Evolutionary conservation across 2,888 invertebrate species (phyloP).

Genomic region (Callyntrura guangdongensis): DNA sequence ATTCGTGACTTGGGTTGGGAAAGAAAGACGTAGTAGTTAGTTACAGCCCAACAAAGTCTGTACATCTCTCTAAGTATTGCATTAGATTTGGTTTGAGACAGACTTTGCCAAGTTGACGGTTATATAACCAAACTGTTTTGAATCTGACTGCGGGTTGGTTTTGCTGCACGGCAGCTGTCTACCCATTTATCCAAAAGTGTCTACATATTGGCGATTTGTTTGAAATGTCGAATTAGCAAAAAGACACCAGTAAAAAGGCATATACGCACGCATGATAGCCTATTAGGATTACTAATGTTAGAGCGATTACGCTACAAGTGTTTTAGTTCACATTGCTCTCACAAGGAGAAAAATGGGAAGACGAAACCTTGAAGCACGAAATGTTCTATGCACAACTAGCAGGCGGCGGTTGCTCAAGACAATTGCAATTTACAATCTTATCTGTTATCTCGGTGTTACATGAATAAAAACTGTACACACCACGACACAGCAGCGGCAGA

Average conservation of each 20-base stretch:
- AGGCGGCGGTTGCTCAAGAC: not conserved
- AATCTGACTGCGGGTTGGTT: not conserved
- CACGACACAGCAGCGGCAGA: not conserved
- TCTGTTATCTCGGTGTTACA: slow-evolving; percentile 35
- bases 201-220: slow-evolving; percentile 67
- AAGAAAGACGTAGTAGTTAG: not conserved
- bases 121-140: not conserved
- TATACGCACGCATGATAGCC: not conserved
- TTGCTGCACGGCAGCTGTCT: slow-evolving; percentile 67
- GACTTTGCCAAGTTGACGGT: slow-evolving; percentile 2
- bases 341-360: slow-evolving; percentile 34
- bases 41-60: not conserved
- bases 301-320: not conserved
- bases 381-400: not conserved
- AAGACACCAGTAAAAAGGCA: slow-evolving; percentile 7
- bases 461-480: slow-evolving; percentile 6
- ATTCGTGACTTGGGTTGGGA: slow-evolving; percentile 70
- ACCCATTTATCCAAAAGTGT: slow-evolving; percentile 63
- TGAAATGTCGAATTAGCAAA: slow-evolving; percentile 59
- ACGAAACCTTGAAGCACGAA: slow-evolving; percentile 10
- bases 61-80: too few relatives aligned
- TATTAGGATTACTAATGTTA: not conserved
- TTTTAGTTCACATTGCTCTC: not conserved
- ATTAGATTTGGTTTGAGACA: not conserved
- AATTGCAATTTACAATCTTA: slow-evolving; percentile 53